A percentile compares a stretch with the other conserved stretches of the same genome.
These are phyloP conservation scores for Diplosoma virens DNA, from an alignment of 23 tunicate genomes.

Conservation along the genomic window DNA sequence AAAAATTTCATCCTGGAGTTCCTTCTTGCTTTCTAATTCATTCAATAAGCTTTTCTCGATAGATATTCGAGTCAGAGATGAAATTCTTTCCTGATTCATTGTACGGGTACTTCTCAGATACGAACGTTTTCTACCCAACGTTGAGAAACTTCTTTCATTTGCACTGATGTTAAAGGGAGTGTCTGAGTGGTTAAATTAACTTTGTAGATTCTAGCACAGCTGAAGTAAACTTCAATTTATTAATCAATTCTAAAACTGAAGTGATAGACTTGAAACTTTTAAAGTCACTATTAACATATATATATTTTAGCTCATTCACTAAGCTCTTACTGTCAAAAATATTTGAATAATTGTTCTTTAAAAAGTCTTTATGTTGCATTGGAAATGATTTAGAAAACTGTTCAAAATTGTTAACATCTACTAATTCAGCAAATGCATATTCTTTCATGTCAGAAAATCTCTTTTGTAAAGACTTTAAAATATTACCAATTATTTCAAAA, in stretches of 20 bases:
- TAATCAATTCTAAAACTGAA: slow-evolving; percentile 2
- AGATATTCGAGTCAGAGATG: slow-evolving; percentile 26
- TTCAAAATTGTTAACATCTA: slow-evolving; percentile 1
- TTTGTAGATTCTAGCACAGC: background rate
- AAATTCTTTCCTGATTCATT: slow-evolving; percentile 15
- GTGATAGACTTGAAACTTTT: background rate
- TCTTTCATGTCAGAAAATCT: slow-evolving; percentile 9
- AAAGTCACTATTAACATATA: background rate
- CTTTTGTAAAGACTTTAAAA: slow-evolving; percentile 5
- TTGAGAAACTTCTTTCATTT: slow-evolving; percentile 11
- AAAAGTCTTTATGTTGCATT: background rate
- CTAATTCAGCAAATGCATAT: slow-evolving; percentile 4
- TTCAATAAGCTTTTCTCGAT: slow-evolving; percentile 20
- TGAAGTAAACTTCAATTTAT: too few species aligned
- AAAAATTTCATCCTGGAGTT: slow-evolving; percentile 22
- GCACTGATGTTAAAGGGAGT: too few species aligned
- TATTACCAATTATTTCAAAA: background rate
- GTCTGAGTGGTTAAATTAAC: background rate
- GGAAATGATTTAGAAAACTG: too few species aligned
- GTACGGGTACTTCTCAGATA: background rate
- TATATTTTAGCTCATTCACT: slow-evolving; percentile 8
- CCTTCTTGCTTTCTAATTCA: slow-evolving; percentile 13
- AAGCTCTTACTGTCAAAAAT: slow-evolving; percentile 12
- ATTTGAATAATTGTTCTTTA: background rate
- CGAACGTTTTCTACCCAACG: background rate